These are phyloP conservation scores for Muscicapa adusta DNA, from an alignment of 2,113 vertebrate species.

Conservation along the genomic window DNA sequence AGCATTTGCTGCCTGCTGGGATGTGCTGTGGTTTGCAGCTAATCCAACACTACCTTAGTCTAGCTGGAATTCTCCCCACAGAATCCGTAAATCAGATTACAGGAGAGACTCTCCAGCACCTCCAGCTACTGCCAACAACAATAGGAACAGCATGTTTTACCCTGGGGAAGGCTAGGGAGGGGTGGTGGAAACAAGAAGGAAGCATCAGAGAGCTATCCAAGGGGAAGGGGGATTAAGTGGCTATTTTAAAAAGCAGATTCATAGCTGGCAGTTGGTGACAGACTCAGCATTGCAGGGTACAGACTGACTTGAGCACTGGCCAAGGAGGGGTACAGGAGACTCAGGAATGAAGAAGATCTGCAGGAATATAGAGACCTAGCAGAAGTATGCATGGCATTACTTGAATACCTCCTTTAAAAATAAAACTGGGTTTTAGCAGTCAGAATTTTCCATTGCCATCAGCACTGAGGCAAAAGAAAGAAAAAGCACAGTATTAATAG, in stretches of 20 bases:
- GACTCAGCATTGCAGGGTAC: neutral
- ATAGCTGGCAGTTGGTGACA: neutral
- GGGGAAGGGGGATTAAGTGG: neutral
- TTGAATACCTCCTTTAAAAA: neutral
- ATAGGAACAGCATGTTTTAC: neutral
- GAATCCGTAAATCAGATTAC: slow-evolving; percentile 15
- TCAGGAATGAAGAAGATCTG: neutral
- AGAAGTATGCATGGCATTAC: neutral
- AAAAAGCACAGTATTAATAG: neutral
- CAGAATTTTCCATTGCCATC: neutral
- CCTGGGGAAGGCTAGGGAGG: neutral
- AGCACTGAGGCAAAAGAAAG: neutral
- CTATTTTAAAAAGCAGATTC: neutral
- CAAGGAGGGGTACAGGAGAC: neutral
- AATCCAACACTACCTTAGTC: neutral
- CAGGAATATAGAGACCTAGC: neutral
- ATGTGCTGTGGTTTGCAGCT: neutral
- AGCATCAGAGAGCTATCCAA: neutral
- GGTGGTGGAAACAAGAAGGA: neutral
- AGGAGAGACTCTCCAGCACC: neutral
- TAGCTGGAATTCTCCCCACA: slow-evolving; percentile 8
- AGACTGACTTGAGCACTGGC: neutral
- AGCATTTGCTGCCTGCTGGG: neutral
- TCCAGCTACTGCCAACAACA: neutral
- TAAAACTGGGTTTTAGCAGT: neutral